Evolutionary conservation across 2,797 vertebrate species (phyloP), one percentile per base, ranked within the genome.

Genomic region (Chrosomus eos): DNA sequence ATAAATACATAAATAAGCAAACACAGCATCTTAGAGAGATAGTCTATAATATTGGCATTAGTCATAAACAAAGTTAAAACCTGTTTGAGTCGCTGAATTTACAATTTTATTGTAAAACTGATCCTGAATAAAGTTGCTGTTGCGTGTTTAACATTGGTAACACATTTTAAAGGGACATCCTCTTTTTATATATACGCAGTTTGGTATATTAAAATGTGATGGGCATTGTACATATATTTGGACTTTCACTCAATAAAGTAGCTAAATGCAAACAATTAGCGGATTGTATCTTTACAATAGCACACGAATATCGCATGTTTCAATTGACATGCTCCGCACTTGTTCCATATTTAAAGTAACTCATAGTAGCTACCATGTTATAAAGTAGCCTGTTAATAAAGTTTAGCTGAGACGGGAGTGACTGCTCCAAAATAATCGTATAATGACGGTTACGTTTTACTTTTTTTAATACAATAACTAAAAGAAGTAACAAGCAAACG

Each of bases 101-200:
- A 13, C 21, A 45, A 31, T 16, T 48, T 48, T n/a, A 40, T 40
- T 18, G 8, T n/a, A n/a, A n/a, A n/a, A 51, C 40, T 73, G 8
- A 40, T 10, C 11, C 7, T 60, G 3, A 60, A 72, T 60, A 73
- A n/a, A 43, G 2, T n/a, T 9, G 14, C 4, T 72, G 16, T 62
- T 48, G 48, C 28, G 43, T 60, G 26, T 62, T 60, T 72, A 60
- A 28, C 48, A 21, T 3, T 11, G 31, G 31, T 58, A 62, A 45
- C 31, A 66, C 4, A 78, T 75, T 67, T 83, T 38, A 78, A 70
- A 68, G 43, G 9, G 28, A 19, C 38, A 14, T 80, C 55, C 76
- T 84, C 87, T 90, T 82, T 91, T 92, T 91, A 87, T 87, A 87
- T 91, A 92, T 28, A 43, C 40, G 10, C 3, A 70, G 19, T 26